phyloP scores from a whole-genome alignment of 2,888 invertebrate genomes.

The Epirrhoe tristata region DNA sequence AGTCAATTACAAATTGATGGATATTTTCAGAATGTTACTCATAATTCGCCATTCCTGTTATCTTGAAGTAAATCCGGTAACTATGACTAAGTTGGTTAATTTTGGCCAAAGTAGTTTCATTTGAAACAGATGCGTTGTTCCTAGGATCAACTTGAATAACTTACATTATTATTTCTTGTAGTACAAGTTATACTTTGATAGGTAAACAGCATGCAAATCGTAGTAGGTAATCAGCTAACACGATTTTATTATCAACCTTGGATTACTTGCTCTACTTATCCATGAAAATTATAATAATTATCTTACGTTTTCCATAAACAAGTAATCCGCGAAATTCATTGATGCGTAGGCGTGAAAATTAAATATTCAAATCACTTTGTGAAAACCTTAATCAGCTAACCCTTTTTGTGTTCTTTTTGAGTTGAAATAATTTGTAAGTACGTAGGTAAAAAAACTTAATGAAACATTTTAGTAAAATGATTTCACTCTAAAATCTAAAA shows the following conservation, averaged over 20 bases:
- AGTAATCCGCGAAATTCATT: slow-evolving; percentile 3
- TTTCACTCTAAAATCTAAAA: too few relatives aligned
- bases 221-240: slow-evolving; percentile 2
- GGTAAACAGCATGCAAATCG: neutral
- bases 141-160: slow-evolving; percentile 1
- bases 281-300: slow-evolving; percentile 3
- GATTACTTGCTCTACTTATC: slow-evolving; percentile 13
- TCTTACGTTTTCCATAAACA: neutral
- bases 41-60: slow-evolving; percentile 56
- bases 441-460: neutral
- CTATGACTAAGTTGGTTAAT: slow-evolving; percentile 49
- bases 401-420: neutral
- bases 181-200: neutral
- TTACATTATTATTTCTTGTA: neutral
- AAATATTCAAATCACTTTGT: neutral
- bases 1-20: slow-evolving; percentile 55
- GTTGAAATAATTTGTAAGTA: neutral
- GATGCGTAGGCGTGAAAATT: neutral
- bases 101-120: slow-evolving; percentile 28
- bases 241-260: neutral
- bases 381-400: neutral
- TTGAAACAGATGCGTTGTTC: slow-evolving; percentile 12
- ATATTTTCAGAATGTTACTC: slow-evolving; percentile 67
- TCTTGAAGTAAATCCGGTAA: slow-evolving; percentile 54
- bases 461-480: too few relatives aligned